These are phyloP conservation scores for Nomada flava DNA, from an alignment of 2,888 invertebrate genomes.

Conservation along the genomic window DNA sequence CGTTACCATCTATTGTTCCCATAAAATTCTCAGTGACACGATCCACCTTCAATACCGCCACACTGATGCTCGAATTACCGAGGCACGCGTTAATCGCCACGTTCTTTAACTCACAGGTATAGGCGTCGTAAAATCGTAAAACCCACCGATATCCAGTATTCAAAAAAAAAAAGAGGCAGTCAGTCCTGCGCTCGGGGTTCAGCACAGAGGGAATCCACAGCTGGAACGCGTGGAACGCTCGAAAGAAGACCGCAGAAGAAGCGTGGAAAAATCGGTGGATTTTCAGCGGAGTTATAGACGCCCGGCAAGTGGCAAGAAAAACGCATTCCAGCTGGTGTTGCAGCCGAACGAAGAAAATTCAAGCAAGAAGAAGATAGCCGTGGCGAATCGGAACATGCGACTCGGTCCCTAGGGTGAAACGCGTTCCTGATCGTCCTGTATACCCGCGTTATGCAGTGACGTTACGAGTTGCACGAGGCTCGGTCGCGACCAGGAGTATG, in stretches of 20 bases:
- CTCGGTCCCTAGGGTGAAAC: no score
- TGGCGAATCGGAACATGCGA: constrained; percentile 35
- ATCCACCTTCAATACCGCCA: neutral
- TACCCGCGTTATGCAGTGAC: constrained; percentile 34
- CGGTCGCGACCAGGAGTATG: neutral
- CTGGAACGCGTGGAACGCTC: no score
- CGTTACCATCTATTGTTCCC: no score
- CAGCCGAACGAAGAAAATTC: neutral
- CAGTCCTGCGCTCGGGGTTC: neutral
- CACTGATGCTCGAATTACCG: neutral
- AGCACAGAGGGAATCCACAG: no score
- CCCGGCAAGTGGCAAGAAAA: neutral
- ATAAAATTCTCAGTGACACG: neutral
- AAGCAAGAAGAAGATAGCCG: constrained; percentile 4
- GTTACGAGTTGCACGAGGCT: neutral
- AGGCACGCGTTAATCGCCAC: neutral
- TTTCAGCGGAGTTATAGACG: no score
- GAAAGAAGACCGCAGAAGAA: neutral
- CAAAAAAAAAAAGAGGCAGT: neutral
- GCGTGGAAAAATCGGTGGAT: neutral
- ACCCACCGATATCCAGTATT: neutral
- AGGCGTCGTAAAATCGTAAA: neutral
- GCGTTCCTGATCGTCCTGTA: no score
- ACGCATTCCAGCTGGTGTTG: neutral
- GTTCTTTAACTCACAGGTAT: constrained; percentile 11